Percentiles rank a stretch among this genome's conserved stretches.
Conservation (phyloP, 2,888 invertebrate species). For the Willowsia nigromaculata region DNA sequence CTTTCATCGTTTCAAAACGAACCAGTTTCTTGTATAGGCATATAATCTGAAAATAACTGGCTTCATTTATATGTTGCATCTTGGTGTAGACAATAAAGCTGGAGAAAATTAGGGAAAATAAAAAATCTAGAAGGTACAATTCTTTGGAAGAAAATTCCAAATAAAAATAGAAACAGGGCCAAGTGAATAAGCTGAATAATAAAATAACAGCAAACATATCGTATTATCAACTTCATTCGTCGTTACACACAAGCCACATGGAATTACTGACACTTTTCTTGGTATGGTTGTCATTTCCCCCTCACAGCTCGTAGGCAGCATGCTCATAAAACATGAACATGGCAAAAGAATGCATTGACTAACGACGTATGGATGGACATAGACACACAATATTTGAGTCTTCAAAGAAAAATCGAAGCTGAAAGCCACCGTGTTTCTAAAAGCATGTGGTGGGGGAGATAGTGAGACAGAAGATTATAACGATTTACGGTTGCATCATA, state of each 20-base stretch:
- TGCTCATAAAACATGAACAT: background rate
- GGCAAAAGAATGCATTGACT: too few species aligned
- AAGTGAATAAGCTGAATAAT: too few species aligned
- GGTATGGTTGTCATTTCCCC: background rate
- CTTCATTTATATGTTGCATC: too few species aligned
- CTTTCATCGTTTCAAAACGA: background rate
- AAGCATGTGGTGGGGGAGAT: slow-evolving; percentile 6
- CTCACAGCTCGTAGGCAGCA: background rate
- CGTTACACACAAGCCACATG: too few species aligned
- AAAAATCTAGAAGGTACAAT: too few species aligned
- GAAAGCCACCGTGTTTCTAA: background rate
- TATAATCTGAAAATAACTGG: too few species aligned
- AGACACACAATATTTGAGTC: background rate
- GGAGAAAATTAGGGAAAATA: too few species aligned
- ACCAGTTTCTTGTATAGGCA: background rate
- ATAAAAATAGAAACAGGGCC: too few species aligned
- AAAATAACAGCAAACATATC: background rate
- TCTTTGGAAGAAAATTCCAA: too few species aligned
- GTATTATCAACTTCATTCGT: too few species aligned
- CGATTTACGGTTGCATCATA: background rate
- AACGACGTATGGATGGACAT: background rate
- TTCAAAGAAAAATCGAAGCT: background rate
- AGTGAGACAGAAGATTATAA: background rate
- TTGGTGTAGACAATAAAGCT: too few species aligned
- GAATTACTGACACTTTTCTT: background rate